phyloP scores from a whole-genome alignment of 2,888 invertebrate species.

The Endotricha flammealis region DNA sequence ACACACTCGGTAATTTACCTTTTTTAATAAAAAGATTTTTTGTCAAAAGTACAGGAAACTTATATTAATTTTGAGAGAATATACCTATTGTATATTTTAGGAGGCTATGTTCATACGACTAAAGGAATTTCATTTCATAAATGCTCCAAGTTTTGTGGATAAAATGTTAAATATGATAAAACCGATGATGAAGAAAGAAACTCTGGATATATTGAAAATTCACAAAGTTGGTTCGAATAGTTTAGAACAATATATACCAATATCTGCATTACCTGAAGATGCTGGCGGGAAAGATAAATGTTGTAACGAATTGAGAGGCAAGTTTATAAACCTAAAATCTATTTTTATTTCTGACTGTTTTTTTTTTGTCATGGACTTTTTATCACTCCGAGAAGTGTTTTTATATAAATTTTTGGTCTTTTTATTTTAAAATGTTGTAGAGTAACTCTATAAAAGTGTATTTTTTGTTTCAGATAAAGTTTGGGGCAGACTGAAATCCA shows the following conservation, averaged over 20 bases:
- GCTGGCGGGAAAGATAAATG: conserved; percentile 71
- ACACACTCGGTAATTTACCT: no score
- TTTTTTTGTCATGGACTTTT: no score
- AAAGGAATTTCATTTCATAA: conserved; percentile 83
- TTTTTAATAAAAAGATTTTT: no score
- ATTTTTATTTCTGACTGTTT: no score
- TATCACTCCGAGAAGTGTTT: no score
- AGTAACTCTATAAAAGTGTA: not conserved
- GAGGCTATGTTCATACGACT: conserved; percentile 80
- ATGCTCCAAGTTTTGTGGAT: conserved; percentile 82
- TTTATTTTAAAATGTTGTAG: not conserved
- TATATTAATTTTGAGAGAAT: no score
- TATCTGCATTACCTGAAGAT: conserved; percentile 76
- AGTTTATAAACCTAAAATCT: no score
- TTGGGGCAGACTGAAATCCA: conserved; percentile 38
- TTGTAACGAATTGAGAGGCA: conserved; percentile 33
- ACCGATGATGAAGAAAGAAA: conserved; percentile 84
- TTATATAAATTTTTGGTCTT: no score
- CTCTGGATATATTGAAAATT: conserved; percentile 69
- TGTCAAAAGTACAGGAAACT: no score
- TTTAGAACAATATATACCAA: conserved; percentile 71
- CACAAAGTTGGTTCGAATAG: conserved; percentile 66
- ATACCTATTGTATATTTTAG: conserved; percentile 60
- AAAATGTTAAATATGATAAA: conserved; percentile 81
- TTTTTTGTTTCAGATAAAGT: conserved; percentile 36